phyloP scores from a whole-genome alignment of 2,797 vertebrate species.

The Rhincodon typus region DNA sequence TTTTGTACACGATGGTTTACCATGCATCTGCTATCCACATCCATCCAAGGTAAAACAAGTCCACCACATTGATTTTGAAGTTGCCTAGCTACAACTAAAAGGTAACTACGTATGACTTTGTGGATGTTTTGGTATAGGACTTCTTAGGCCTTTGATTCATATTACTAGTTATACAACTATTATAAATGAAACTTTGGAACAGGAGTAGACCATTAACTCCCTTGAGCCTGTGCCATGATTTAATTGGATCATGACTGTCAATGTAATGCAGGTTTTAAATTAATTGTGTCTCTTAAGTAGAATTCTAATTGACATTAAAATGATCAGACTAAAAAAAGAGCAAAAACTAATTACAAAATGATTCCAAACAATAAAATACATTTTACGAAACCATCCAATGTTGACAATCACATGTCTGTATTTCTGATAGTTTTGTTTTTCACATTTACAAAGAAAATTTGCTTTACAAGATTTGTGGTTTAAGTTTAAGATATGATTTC shows the following conservation, averaged over 20 bases:
- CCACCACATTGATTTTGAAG: not conserved
- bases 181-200: not conserved
- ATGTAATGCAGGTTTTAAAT: not conserved
- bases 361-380: not conserved
- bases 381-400: not conserved
- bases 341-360: not conserved
- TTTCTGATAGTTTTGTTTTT: not conserved
- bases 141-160: not conserved
- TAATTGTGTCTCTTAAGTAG: not conserved
- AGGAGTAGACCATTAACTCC: not conserved
- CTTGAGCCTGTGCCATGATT: not conserved
- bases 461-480: not conserved
- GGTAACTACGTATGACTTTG: not conserved
- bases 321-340: not conserved
- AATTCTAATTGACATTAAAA: not conserved
- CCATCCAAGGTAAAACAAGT: not conserved
- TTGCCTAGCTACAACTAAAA: not conserved
- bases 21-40: not conserved
- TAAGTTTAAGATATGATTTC: not conserved
- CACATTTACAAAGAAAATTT: not conserved
- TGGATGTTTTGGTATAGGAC: too few relatives aligned
- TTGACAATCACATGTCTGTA: not conserved
- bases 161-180: not conserved
- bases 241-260: not conserved
- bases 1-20: not conserved